Conservation (phyloP, 2,113 vertebrate genomes). For the Catharus fuscescens region DNA sequence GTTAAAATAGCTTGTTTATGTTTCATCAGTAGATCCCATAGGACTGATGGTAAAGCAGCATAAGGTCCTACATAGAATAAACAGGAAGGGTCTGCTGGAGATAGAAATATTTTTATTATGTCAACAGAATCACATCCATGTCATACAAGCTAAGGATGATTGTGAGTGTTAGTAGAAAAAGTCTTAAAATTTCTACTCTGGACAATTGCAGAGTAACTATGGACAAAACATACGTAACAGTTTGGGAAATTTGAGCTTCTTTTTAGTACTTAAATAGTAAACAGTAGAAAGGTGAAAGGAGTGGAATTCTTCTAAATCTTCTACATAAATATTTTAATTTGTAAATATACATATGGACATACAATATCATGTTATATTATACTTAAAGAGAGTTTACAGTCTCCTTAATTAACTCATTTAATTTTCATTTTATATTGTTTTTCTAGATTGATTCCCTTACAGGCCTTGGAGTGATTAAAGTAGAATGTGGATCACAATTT, state of each 20-base stretch:
- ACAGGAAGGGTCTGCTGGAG: background rate
- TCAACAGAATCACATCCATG: background rate
- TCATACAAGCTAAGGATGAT: background rate
- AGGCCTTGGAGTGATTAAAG: constrained; percentile 95
- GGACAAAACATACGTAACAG: background rate
- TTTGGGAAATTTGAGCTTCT: background rate
- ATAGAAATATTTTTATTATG: background rate
- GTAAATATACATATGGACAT: background rate
- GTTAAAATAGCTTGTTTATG: background rate
- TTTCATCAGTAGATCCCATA: background rate
- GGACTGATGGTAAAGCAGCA: background rate
- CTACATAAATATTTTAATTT: background rate
- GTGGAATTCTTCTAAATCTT: background rate
- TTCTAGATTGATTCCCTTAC: constrained; percentile 96
- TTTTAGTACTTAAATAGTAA: background rate
- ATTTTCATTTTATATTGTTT: background rate
- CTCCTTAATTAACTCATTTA: background rate
- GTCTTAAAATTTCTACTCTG: fast-evolving
- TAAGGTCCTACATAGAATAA: background rate
- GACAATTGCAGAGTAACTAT: background rate
- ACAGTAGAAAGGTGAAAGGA: background rate
- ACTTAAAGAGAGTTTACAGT: background rate
- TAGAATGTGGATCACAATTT: constrained; percentile 98
- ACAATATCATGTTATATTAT: background rate
- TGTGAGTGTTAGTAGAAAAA: background rate